phyloP scores from a whole-genome alignment of 2,113 vertebrate species.

The Poeciliopsis prolifica region DNA sequence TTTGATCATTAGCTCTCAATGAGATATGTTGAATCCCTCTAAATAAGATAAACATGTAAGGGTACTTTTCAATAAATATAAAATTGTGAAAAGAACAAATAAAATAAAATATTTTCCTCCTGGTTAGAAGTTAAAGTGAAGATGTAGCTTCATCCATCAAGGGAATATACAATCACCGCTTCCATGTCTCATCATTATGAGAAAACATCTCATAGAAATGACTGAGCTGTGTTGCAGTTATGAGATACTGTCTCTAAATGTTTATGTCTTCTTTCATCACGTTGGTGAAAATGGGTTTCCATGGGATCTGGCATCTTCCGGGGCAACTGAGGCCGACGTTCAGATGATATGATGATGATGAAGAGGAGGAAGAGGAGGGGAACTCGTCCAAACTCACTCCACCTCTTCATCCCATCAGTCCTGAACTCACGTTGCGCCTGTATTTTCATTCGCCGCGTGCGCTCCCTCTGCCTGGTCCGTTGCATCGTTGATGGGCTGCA shows the following conservation, averaged over 20 bases:
- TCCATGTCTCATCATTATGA: background rate
- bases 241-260: background rate
- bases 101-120: too few species aligned
- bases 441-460: constrained; percentile 57
- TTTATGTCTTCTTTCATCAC: background rate
- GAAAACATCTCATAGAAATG: background rate
- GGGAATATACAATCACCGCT: background rate
- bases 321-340: constrained; percentile 51
- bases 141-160: too few species aligned
- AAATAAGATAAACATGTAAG: too few species aligned
- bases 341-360: constrained; percentile 50
- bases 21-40: too few species aligned
- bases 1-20: too few species aligned
- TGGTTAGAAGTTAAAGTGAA: too few species aligned
- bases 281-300: background rate
- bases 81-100: too few species aligned
- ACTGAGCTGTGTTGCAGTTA: background rate
- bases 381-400: constrained; percentile 43
- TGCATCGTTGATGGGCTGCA: constrained; percentile 54
- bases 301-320: constrained; percentile 53
- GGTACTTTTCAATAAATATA: too few species aligned
- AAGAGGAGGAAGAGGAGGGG: constrained; percentile 47
- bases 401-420: constrained; percentile 48
- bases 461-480: constrained; percentile 31
- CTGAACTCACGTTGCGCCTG: constrained; percentile 53